Conservation (phyloP, 2,888 invertebrate genomes). For the Acanthosoma haemorrhoidale region DNA sequence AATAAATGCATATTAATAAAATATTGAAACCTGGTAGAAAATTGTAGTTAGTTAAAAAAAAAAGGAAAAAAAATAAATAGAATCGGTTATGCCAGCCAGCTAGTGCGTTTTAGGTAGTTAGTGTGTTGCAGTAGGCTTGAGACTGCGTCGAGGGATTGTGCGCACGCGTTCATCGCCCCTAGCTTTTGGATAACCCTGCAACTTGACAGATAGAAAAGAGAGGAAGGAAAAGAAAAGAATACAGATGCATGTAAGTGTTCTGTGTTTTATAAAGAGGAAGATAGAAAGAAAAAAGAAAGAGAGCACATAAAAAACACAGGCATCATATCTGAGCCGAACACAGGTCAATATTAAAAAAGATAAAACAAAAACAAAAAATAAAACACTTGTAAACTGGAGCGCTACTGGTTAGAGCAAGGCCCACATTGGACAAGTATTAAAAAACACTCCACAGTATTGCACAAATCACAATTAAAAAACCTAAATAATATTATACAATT, state of each 20-base stretch:
- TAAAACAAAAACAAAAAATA: background rate
- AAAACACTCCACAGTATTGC: background rate
- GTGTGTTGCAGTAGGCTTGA: constrained; percentile 43
- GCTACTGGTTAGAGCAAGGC: constrained; percentile 23
- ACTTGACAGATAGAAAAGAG: constrained; percentile 43
- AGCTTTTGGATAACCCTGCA: constrained; percentile 55
- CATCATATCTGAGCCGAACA: constrained; percentile 58
- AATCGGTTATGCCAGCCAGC: constrained; percentile 35
- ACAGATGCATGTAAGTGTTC: constrained; percentile 7
- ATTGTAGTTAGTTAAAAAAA: constrained; percentile 8
- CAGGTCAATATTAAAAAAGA: constrained; percentile 36
- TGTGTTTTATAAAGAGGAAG: background rate
- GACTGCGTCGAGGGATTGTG: constrained; percentile 33
- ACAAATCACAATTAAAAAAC: constrained; percentile 4
- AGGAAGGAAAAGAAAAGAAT: constrained; percentile 17
- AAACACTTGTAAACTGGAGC: constrained; percentile 8
- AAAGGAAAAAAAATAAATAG: constrained; percentile 25
- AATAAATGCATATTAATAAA: constrained; percentile 10
- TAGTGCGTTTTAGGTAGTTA: constrained; percentile 40
- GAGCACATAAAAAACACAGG: constrained; percentile 45
- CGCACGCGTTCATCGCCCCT: constrained; percentile 28
- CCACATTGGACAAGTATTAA: constrained; percentile 22
- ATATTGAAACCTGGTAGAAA: constrained; percentile 7
- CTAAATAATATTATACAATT: background rate
- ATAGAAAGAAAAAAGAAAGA: constrained; percentile 1